These are phyloP conservation scores for Corvus moneduloides DNA, from an alignment of 2,113 vertebrate species.

Conservation along the genomic window DNA sequence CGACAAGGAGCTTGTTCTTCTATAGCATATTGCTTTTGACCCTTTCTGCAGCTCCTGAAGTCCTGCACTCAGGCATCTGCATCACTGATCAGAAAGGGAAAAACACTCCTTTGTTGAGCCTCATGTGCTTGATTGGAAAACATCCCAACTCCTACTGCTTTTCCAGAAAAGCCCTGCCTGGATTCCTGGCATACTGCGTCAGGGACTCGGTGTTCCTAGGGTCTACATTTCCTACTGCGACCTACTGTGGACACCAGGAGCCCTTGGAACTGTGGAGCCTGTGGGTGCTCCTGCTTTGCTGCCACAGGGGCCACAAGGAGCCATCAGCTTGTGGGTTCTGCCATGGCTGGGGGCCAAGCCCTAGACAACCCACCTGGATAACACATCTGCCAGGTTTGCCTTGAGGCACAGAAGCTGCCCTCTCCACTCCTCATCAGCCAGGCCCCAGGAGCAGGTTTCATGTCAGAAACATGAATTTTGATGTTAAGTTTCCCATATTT, in stretches of 20 bases:
- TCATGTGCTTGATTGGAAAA: slow-evolving; percentile 57
- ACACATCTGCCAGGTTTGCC: neutral
- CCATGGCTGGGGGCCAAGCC: rapidly evolving
- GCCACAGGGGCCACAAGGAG: neutral
- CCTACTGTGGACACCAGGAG: neutral
- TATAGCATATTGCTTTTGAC: neutral
- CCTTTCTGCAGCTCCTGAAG: neutral
- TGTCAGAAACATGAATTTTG: neutral
- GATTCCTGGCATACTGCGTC: slow-evolving; percentile 50
- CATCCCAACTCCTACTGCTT: slow-evolving; percentile 65
- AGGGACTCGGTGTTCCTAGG: slow-evolving; percentile 29
- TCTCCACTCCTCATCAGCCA: neutral
- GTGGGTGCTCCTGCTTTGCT: neutral
- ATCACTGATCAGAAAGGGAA: slow-evolving; percentile 40
- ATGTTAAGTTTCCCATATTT: neutral
- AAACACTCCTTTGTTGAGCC: slow-evolving; percentile 59
- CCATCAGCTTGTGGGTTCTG: neutral
- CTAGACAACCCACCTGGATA: neutral
- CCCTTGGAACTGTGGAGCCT: neutral
- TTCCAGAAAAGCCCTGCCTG: slow-evolving; percentile 65
- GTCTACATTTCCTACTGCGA: neutral
- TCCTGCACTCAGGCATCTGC: neutral
- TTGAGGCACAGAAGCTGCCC: neutral
- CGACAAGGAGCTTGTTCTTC: neutral
- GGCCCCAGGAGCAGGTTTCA: neutral